Conservation (phyloP, 2,888 invertebrate genomes). For the Schizaphis graminum region DNA sequence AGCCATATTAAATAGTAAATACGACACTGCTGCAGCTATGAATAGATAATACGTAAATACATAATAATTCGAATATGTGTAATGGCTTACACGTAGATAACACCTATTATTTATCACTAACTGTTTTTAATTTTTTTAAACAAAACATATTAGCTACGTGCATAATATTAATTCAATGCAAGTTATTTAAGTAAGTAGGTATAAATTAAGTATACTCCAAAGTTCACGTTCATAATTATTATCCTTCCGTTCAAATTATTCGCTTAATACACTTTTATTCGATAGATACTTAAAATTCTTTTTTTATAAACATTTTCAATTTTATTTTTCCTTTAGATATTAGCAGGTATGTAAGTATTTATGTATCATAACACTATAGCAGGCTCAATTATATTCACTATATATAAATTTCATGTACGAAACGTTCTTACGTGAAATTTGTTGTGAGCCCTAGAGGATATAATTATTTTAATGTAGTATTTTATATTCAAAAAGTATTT, state of each 20-base stretch:
- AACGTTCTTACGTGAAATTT: background rate
- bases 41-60: background rate
- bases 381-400: background rate
- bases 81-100: background rate
- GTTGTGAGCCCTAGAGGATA: background rate
- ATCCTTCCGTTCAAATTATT: conserved; percentile 1
- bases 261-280: background rate
- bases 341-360: background rate
- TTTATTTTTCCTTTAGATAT: background rate
- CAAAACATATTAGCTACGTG: background rate
- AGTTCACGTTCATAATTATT: background rate
- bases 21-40: background rate
- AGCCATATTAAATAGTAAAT: background rate
- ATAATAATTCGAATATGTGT: background rate
- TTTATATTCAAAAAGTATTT: background rate
- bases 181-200: background rate
- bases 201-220: background rate
- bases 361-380: background rate
- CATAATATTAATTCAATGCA: background rate
- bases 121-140: background rate
- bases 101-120: background rate
- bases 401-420: background rate
- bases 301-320: background rate
- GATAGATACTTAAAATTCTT: too few relatives aligned
- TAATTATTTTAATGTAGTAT: background rate